Base-by-base conservation (phyloP, 2,797 vertebrate species). In the Bovichtus variegatus region DNA sequence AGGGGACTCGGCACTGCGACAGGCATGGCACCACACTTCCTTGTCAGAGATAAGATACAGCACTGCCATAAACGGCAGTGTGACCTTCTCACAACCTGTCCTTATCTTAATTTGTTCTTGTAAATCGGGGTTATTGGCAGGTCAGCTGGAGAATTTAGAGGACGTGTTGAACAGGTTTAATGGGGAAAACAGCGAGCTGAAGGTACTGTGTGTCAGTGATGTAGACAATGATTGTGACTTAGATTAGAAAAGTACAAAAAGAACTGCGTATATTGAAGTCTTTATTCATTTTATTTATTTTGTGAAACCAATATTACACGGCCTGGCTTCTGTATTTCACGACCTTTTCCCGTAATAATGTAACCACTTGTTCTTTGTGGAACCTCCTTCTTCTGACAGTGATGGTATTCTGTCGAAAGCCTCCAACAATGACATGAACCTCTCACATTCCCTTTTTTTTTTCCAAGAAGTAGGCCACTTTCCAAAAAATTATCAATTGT, bases 41-140 rank as follows among this genome's bases (percentile, higher is more conserved):
- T 83, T 86, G 78, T 87, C 80, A 38, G 46, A 62, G 87, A 90
- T 93, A 82, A 93, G 92, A 90, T 88, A 87, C 9, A 12, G 27
- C 7, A 2, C 44, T 7, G 5, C 80, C 76, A 71, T 90, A 87
- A 90, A 85, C 50, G 9, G 29, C 74, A 86, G 80, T 76, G 85
- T 93, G 90, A 91, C 89, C 91, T 82, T 90, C 68, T 87, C 78
- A 81, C 82, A 79, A 85, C 77, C 77, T 77, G 15, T 44, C 8
- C 81, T 93, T 92, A 93, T 94, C 92, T 93, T 87, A 92, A 93
- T 93, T 93, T 76, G 73, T 49, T 67, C 38, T 89, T 51, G 36
- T 92, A 90, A 87, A 36, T 31, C 2, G 2, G 78, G 87, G 87
- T 90, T 79, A 85, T 9, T 29, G 18, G 55, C 72, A 65, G 91